Percentiles rank a stretch among this genome's conserved stretches.
Evolutionary conservation across 2,797 vertebrate genomes (phyloP).

Genomic region (Phylloscopus collybita): DNA sequence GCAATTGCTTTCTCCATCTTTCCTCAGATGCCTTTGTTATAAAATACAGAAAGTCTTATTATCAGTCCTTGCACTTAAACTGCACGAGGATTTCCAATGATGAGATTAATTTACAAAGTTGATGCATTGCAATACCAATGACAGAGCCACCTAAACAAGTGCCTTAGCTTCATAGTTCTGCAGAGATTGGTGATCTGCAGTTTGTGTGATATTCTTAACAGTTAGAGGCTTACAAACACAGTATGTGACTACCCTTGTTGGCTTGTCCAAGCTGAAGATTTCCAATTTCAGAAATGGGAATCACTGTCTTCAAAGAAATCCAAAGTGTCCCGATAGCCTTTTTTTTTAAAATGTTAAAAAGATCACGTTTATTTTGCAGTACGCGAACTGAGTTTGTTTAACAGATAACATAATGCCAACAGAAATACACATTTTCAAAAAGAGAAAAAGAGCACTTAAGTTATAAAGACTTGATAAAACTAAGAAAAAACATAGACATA

Average conservation of each 20-base stretch:
- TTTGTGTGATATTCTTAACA: not conserved
- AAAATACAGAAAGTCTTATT: constrained; percentile 48
- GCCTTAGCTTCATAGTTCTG: not conserved
- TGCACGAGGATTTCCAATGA: constrained; percentile 4
- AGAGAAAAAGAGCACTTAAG: not conserved
- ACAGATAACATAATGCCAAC: not conserved
- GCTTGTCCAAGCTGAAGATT: not conserved
- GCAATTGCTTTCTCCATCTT: constrained; percentile 56
- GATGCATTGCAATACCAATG: not conserved
- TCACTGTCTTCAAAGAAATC: not conserved
- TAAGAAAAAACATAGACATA: not conserved
- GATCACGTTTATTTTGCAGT: not conserved
- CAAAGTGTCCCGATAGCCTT: not conserved
- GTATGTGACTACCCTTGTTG: not conserved
- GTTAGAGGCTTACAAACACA: not conserved
- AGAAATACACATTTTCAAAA: not conserved
- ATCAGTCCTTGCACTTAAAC: constrained; percentile 22
- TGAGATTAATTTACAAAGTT: constrained; percentile 22
- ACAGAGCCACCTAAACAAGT: not conserved
- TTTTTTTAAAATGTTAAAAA: not conserved
- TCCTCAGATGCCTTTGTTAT: constrained; percentile 42
- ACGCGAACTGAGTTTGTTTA: not conserved
- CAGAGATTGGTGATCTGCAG: not conserved
- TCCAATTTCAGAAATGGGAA: not conserved
- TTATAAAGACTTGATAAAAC: not conserved